These are phyloP conservation scores for Zapus hudsonius DNA, from an alignment of 2,113 vertebrate genomes.

Conservation along the genomic window DNA sequence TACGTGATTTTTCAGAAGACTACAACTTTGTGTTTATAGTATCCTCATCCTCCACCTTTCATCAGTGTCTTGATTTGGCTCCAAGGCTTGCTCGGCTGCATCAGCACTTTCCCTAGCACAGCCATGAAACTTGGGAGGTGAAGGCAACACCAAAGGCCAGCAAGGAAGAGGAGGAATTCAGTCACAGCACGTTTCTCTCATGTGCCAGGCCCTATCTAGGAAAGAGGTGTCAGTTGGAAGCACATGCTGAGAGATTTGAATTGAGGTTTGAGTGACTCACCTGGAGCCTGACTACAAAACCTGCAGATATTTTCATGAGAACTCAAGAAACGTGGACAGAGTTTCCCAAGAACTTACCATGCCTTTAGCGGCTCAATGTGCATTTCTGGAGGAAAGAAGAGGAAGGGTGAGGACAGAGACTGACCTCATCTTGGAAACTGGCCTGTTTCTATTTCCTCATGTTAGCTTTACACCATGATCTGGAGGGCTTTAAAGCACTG, in stretches of 20 bases:
- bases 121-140: not conserved
- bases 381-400: not conserved
- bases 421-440: not conserved
- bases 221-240: not conserved
- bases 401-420: not conserved
- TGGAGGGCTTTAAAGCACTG: not conserved
- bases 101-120: not conserved
- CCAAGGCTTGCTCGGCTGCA: not conserved
- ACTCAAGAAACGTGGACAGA: not conserved
- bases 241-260: not conserved
- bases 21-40: not conserved
- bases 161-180: not conserved
- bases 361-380: not conserved
- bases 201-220: not conserved
- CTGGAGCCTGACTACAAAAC: not conserved
- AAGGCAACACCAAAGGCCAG: not conserved
- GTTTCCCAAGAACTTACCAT: conserved; percentile 14
- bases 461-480: not conserved
- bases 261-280: not conserved
- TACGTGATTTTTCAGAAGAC: not conserved
- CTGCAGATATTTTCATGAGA: conserved; percentile 8
- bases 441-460: not conserved
- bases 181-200: not conserved
- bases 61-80: not conserved
- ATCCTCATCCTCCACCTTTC: not conserved